A percentile compares a stretch with the other conserved stretches of the same genome.
Evolutionary conservation across 2,888 invertebrate genomes (phyloP).

Genomic region (Molorchus minor): DNA sequence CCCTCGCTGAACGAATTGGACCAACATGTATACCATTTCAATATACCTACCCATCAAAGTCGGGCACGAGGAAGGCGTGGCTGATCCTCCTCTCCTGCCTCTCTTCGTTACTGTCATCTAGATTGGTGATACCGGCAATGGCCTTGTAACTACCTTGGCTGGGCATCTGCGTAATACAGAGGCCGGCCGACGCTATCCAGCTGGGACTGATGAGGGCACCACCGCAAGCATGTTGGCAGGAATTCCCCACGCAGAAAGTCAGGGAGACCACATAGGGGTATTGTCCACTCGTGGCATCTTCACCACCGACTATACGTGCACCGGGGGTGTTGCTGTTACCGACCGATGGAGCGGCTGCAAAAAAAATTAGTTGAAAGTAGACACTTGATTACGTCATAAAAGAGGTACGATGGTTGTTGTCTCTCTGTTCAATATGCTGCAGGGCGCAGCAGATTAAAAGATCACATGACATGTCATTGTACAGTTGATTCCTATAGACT

Average conservation of each 20-base stretch:
- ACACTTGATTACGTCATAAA: no score
- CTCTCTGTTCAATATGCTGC: no score
- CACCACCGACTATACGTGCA: conserved; percentile 61
- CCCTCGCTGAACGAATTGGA: no score
- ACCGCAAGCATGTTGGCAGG: conserved; percentile 59
- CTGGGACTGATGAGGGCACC: conserved; percentile 57
- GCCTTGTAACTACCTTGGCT: conserved; percentile 44
- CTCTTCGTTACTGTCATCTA: conserved; percentile 29
- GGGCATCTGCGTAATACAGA: conserved; percentile 55
- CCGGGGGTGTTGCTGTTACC: no score
- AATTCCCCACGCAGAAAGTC: conserved; percentile 46
- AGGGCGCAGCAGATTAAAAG: no score
- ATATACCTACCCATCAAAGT: conserved; percentile 9
- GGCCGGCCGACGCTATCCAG: conserved; percentile 60
- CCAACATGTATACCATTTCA: no score
- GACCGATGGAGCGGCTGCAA: no score
- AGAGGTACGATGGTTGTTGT: no score
- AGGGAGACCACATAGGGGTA: conserved; percentile 65
- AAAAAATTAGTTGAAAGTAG: no score
- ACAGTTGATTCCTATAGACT: no score
- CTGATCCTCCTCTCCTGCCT: conserved; percentile 7
- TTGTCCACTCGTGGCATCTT: conserved; percentile 61
- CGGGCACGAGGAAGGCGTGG: conserved; percentile 3
- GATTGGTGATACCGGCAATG: conserved; percentile 43
- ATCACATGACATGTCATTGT: no score